Evolutionary conservation across 1,140 invertebrate species (phyloP), one percentile per base, ranked within the genome.

Genomic region (Listronotus oregonensis): DNA sequence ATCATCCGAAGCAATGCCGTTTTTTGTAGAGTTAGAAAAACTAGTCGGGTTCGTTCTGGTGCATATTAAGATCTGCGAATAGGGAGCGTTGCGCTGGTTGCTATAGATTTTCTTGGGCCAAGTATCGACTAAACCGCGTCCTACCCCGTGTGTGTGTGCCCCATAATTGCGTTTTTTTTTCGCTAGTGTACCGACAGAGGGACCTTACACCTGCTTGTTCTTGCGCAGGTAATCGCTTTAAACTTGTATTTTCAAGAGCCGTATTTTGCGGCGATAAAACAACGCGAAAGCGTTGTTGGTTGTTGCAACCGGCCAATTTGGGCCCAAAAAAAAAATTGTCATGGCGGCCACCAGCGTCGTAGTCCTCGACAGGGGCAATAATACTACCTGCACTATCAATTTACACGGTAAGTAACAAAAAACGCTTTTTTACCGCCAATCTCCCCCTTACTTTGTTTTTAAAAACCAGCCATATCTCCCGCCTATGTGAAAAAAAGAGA

Each of bases 361-460:
- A 78, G 90, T 94, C 77, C 86, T 95, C 77, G 93, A 95, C 83
- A 89, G 93, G 81, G 93, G 93, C 80, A 95, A 95, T 83, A 95
- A 95, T 85, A 95, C 93, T 80, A 95, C 93, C 78, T 94, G 92
- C 83, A 95, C 93, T 75, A 92, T 95, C 80, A 95, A 95, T 85
- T 86, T 95, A 83, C 93, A 95, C 83, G 91, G 92, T 94, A 86
- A 89, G 88, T 84, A 66, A 72, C 9, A 50, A 10, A 60, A 60
- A 55, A 56, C 27, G 21, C 10, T 21, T 57, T 65, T 65, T 65
- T 65, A 10, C 39, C 47, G 58, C 37, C 56, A 54, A 42, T 31
- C 12, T 39, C 27, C 34, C 34, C 18, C 21, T 47, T 46, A 17
- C 44, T 54, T 51, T 63, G 27, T 50, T 64, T 21, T 40, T 8